Evolutionary conservation across 1,140 invertebrate species (phyloP).

Genomic region (Brachionus plicatilis): DNA sequence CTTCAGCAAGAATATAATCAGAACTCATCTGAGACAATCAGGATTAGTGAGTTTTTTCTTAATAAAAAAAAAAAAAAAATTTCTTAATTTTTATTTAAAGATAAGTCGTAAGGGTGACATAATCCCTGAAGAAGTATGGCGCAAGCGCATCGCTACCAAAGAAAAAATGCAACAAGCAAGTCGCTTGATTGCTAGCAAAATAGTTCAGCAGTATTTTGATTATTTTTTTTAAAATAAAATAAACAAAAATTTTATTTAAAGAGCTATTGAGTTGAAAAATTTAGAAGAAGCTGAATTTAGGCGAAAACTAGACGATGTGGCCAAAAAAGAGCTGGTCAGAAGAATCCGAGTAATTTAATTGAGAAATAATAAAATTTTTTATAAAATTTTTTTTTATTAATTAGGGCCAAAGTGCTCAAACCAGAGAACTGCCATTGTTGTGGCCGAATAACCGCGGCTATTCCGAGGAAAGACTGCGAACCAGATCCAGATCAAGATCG

Average conservation of each 20-base stretch:
- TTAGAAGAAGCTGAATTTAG: conserved; percentile 50
- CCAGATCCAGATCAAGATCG: not conserved
- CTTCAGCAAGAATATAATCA: conserved; percentile 50
- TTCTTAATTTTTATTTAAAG: not conserved
- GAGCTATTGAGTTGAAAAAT: conserved; percentile 50
- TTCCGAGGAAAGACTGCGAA: not conserved
- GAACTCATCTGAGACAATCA: conserved; percentile 48
- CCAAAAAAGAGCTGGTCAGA: conserved; percentile 53
- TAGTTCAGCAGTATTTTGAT: conserved; percentile 15
- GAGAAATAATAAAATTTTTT: not conserved
- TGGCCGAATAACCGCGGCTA: not conserved
- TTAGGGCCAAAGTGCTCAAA: conserved; percentile 9
- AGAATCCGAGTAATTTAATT: conserved; percentile 49
- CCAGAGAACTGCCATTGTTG: not conserved
- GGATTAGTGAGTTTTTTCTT: conserved; percentile 49
- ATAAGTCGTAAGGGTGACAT: conserved; percentile 14
- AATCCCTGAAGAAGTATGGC: conserved; percentile 16
- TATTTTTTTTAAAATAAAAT: not conserved
- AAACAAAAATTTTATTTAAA: not conserved
- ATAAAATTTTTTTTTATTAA: not conserved
- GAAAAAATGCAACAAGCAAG: conserved; percentile 30
- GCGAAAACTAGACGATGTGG: conserved; percentile 52
- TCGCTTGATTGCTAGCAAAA: conserved; percentile 16
- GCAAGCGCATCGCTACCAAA: not conserved
- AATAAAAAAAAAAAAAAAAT: not conserved